Evolutionary conservation across 2,888 invertebrate genomes (phyloP).

Genomic region (Podabrus alpinus): DNA sequence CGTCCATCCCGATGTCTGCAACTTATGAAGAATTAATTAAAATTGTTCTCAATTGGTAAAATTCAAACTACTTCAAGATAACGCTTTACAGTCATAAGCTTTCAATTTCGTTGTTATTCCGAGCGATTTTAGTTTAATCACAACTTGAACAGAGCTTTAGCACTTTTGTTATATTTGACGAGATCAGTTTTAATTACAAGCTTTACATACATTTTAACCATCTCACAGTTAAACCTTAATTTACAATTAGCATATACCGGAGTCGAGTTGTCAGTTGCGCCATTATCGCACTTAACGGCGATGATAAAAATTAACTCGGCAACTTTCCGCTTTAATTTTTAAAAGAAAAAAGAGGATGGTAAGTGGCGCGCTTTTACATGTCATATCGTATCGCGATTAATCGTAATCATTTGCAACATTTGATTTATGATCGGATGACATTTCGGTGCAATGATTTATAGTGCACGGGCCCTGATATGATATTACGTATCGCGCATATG

Average conservation of each 20-base stretch:
- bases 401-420: not conserved
- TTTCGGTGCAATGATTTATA: not conserved
- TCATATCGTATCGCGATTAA: not conserved
- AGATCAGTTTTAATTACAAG: constrained; percentile 4
- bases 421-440: not conserved
- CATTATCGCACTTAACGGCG: not conserved
- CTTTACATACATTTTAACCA: constrained; percentile 1
- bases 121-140: not conserved
- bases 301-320: not conserved
- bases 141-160: not conserved
- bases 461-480: not conserved
- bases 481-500: not conserved
- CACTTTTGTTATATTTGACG: constrained; percentile 3
- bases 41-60: not conserved
- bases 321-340: not conserved
- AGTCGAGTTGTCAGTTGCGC: not conserved
- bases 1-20: not conserved
- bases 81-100: not conserved
- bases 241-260: constrained; percentile 1
- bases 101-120: not conserved
- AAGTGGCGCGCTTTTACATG: not conserved
- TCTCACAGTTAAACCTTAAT: not conserved
- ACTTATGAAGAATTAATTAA: not conserved
- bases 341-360: not conserved
- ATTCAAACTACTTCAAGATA: not conserved